phyloP scores from a whole-genome alignment of 2,113 vertebrate genomes.

The Colius striatus region DNA sequence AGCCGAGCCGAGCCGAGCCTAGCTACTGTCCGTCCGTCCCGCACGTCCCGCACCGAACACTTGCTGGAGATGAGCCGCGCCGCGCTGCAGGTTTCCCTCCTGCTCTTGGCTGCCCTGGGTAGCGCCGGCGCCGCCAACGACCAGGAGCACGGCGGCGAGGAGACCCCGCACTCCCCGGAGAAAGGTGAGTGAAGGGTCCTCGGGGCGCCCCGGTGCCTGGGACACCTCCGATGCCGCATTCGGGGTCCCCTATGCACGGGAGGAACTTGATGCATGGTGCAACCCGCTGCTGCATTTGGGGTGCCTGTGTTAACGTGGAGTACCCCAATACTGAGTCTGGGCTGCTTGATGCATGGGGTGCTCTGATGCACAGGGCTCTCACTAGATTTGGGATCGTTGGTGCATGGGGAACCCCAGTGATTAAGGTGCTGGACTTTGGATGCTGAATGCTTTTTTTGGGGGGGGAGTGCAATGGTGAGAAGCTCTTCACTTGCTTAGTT shows the following conservation, averaged over 20 bases:
- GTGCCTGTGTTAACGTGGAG: not conserved
- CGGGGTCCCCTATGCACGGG: not conserved
- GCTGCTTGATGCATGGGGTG: not conserved
- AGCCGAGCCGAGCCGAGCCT: too few relatives aligned
- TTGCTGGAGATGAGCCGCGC: constrained; percentile 37
- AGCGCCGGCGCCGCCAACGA: not conserved
- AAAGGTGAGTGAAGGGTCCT: not conserved
- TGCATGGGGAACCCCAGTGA: accelerated
- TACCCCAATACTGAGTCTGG: not conserved
- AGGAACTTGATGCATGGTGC: not conserved
- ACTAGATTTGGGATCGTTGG: not conserved
- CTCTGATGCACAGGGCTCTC: not conserved
- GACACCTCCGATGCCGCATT: not conserved
- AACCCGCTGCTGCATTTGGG: not conserved
- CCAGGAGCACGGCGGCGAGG: not conserved
- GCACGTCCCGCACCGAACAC: constrained; percentile 45
- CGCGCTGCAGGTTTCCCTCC: not conserved
- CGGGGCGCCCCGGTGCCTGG: accelerated
- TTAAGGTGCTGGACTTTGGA: not conserved
- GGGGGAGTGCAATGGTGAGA: not conserved
- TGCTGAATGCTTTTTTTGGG: not conserved
- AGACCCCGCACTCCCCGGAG: not conserved
- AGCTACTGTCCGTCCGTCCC: constrained; percentile 10
- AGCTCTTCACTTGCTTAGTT: not conserved
- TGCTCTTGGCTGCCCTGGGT: not conserved